Conservation (phyloP, 2,888 invertebrate species). For the Dasypolia templi region DNA sequence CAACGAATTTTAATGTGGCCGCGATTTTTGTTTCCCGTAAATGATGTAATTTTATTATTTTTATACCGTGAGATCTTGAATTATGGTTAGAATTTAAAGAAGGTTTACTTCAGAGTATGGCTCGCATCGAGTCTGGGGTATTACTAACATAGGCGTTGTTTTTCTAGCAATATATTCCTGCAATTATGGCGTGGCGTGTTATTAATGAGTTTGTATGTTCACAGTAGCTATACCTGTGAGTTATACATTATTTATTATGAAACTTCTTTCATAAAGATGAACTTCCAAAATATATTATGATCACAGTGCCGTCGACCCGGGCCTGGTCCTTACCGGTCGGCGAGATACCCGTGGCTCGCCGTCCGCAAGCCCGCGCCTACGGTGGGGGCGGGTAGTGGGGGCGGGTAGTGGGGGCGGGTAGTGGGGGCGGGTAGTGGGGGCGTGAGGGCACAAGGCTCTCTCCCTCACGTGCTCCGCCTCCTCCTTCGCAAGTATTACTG, state of each 20-base stretch:
- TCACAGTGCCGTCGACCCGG: no score
- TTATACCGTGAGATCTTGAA: constrained; percentile 3
- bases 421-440: no score
- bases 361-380: no score
- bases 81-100: constrained; percentile 13
- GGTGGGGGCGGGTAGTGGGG: no score
- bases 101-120: constrained; percentile 6
- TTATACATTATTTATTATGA: neutral
- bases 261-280: neutral
- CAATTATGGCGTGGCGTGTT: neutral
- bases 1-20: constrained; percentile 6
- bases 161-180: neutral
- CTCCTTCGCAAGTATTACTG: no score
- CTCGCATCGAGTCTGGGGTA: constrained; percentile 46
- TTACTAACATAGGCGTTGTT: neutral
- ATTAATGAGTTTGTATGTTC: neutral
- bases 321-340: no score
- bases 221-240: neutral
- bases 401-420: no score
- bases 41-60: constrained; percentile 26
- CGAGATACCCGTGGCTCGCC: no score
- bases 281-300: neutral
- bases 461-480: no score
- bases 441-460: no score
- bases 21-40: constrained; percentile 9